phyloP scores from a whole-genome alignment of 2,888 invertebrate genomes.

The Pheosia gnoma region DNA sequence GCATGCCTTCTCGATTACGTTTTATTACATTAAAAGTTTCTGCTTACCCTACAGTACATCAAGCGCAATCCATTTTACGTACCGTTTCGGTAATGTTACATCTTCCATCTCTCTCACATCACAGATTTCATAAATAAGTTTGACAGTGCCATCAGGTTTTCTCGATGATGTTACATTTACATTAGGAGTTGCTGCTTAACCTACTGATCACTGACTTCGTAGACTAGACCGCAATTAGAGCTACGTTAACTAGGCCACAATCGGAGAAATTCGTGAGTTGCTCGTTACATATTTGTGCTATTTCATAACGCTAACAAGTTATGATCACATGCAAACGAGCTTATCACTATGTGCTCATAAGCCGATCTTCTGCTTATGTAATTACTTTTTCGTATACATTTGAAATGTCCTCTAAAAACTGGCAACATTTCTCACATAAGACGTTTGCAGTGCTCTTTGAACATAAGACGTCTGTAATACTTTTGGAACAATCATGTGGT shows the following conservation, averaged over 20 bases:
- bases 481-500: too few species aligned
- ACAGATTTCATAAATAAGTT: too few species aligned
- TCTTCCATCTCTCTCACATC: too few species aligned
- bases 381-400: background rate
- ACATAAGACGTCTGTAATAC: too few species aligned
- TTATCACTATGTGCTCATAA: background rate
- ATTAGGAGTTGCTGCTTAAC: too few species aligned
- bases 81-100: too few species aligned
- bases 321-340: background rate
- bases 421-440: background rate
- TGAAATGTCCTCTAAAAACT: background rate
- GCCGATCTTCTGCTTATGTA: background rate
- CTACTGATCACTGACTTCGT: background rate
- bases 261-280: background rate
- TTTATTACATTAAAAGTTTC: too few species aligned
- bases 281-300: conserved; percentile 3
- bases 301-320: background rate
- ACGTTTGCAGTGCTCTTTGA: background rate
- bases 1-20: too few species aligned
- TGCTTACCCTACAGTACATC: too few species aligned
- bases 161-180: too few species aligned
- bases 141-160: too few species aligned
- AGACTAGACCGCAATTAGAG: conserved; percentile 4
- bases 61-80: too few species aligned
- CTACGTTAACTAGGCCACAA: background rate